Evolutionary conservation across 2,888 invertebrate genomes (phyloP), one percentile per base, ranked within the genome.

Genomic region (Eilema sororculum): DNA sequence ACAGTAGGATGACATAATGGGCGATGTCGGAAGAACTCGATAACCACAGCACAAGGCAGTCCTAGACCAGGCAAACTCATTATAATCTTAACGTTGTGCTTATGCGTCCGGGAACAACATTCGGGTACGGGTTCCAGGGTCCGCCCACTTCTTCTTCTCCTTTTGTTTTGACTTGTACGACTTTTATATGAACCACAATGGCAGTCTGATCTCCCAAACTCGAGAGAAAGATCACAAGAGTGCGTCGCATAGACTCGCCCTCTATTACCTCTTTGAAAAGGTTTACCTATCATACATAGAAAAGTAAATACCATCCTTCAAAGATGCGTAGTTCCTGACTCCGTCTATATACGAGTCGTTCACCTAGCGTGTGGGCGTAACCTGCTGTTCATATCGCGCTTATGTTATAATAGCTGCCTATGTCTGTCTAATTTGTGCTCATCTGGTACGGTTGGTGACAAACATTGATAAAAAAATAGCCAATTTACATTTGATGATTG

Each of bases 301-400:
- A 5, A 61, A 28, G 20, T 33, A 68, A 13, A 16, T 28, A 52
- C 28, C 13, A 22, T 52, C 46, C 10, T 52, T 9, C 28, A 33
- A 24, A 58, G 22, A n/a, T 16, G 33, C 72, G 72, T 69, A 74
- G 68, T 73, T 71, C 78, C 74, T 73, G 71, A 72, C 65, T 75
- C 67, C 69, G 41, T 56, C 74, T 73, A 61, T 66, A 65, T 60
- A 57, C 58, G 67, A 80, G 82, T 82, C 80, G 77, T 83, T 82
- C 78, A 82, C 82, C 78, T 64, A 71, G 24, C 65, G 72, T 41
- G 78, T 82, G 72, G 82, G 78, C 76, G 84, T 74, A 56, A 64
- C 63, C 52, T 74, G 73, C 77, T 72, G 76, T 83, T 69, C 76
- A 74, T 78, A 75, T 57, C 67, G 76, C 74, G 70, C 73, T 67